phyloP scores from a whole-genome alignment of 2,113 vertebrate genomes.

The Erythrolamprus reginae region DNA sequence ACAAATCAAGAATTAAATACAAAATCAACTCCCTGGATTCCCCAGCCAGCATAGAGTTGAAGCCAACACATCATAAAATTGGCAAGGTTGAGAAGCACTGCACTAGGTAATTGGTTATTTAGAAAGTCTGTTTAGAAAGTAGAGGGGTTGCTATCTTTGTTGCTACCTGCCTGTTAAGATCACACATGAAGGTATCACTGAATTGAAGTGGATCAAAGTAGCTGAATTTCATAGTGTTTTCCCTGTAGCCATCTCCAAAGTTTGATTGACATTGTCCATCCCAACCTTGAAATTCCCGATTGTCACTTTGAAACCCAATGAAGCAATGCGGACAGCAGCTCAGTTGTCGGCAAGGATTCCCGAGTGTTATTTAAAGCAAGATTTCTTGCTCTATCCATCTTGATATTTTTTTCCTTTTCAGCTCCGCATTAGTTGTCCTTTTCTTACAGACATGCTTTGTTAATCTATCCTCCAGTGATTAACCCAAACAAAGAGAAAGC shows the following conservation, averaged over 20 bases:
- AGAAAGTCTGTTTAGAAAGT: neutral
- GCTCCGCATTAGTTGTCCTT: neutral
- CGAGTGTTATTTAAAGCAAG: neutral
- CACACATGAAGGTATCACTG: neutral
- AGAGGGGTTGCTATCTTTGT: neutral
- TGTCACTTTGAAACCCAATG: neutral
- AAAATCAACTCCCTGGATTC: neutral
- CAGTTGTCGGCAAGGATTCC: neutral
- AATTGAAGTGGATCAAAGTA: neutral
- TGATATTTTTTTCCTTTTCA: neutral
- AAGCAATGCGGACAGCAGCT: neutral
- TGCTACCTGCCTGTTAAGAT: neutral
- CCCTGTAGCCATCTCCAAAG: neutral
- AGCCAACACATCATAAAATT: neutral
- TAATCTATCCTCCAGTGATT: neutral
- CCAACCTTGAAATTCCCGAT: neutral
- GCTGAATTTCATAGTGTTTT: neutral
- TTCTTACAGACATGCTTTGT: neutral
- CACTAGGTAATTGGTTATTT: neutral
- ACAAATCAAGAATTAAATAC: neutral
- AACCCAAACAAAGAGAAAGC: neutral
- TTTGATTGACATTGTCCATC: neutral
- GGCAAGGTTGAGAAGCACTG: neutral
- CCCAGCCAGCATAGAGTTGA: neutral
- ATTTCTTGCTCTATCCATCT: neutral